These are phyloP conservation scores for Acanthurus tractus DNA, from an alignment of 2,797 vertebrate genomes.

Conservation along the genomic window DNA sequence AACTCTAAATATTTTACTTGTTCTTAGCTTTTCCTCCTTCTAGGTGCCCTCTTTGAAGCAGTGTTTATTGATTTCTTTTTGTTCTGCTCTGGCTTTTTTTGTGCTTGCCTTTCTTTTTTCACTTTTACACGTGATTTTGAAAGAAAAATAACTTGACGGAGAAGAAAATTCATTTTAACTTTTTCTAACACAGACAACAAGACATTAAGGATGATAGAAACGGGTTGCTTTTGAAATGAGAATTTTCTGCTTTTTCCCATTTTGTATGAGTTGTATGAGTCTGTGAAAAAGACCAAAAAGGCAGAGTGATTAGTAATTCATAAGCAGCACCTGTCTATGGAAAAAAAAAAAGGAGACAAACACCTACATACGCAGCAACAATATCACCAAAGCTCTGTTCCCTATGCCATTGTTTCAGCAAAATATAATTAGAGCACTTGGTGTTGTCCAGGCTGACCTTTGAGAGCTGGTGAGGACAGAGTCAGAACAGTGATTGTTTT, in stretches of 20 bases:
- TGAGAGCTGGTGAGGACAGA: slow-evolving; percentile 64
- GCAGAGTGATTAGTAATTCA: slow-evolving; percentile 27
- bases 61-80: slow-evolving; percentile 71
- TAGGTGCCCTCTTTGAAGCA: slow-evolving; percentile 64
- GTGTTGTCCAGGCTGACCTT: slow-evolving; percentile 70
- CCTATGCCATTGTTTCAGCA: slow-evolving; percentile 35
- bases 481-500: slow-evolving; percentile 48
- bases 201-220: slow-evolving; percentile 9
- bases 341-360: no score
- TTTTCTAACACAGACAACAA: slow-evolving; percentile 34
- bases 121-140: slow-evolving; percentile 46
- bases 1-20: slow-evolving; percentile 58
- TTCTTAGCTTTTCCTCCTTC: slow-evolving; percentile 50
- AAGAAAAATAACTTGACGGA: slow-evolving; percentile 41
- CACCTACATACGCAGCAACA: slow-evolving; percentile 33
- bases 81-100: slow-evolving; percentile 45
- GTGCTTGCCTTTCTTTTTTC: slow-evolving; percentile 15
- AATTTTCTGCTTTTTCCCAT: neutral
- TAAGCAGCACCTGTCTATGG: slow-evolving; percentile 32
- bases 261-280: slow-evolving; percentile 22
- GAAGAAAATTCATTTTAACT: slow-evolving; percentile 31
- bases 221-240: neutral
- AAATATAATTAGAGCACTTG: slow-evolving; percentile 69
- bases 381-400: slow-evolving; percentile 24
- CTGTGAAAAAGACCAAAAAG: neutral